Evolutionary conservation across 2,797 vertebrate species (phyloP).

Genomic region (Streptopelia turtur): DNA sequence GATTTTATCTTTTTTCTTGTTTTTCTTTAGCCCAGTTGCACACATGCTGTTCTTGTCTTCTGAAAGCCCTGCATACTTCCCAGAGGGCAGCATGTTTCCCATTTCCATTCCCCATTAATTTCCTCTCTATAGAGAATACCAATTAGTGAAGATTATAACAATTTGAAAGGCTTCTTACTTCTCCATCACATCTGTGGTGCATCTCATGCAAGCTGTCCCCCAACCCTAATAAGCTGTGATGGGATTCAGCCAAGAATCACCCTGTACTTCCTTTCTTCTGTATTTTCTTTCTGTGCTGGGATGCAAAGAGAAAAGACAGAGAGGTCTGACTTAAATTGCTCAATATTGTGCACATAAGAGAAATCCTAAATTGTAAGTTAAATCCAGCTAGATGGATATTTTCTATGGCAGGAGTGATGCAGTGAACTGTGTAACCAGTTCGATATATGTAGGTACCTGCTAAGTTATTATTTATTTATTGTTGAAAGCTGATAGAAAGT

Average conservation of each 20-base stretch:
- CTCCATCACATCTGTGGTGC: background rate
- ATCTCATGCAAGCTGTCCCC: background rate
- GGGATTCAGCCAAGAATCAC: background rate
- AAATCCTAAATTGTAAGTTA: background rate
- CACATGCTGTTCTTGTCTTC: background rate
- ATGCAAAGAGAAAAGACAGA: background rate
- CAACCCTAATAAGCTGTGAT: background rate
- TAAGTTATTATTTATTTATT: background rate
- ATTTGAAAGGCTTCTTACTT: background rate
- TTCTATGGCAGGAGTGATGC: background rate
- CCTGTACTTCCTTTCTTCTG: background rate
- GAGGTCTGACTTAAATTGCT: background rate
- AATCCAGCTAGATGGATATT: background rate
- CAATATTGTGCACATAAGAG: background rate
- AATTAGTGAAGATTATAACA: background rate
- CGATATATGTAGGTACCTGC: background rate
- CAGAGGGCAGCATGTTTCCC: background rate
- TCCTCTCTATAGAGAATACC: background rate
- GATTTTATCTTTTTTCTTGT: background rate
- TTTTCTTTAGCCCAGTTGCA: background rate
- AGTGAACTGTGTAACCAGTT: background rate
- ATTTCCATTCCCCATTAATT: background rate
- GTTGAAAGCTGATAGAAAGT: background rate
- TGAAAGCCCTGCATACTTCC: background rate
- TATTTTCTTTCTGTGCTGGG: background rate